Percentiles rank a stretch among this genome's conserved stretches.
Conservation (phyloP, 2,113 vertebrate genomes). For the Plectropomus leopardus region DNA sequence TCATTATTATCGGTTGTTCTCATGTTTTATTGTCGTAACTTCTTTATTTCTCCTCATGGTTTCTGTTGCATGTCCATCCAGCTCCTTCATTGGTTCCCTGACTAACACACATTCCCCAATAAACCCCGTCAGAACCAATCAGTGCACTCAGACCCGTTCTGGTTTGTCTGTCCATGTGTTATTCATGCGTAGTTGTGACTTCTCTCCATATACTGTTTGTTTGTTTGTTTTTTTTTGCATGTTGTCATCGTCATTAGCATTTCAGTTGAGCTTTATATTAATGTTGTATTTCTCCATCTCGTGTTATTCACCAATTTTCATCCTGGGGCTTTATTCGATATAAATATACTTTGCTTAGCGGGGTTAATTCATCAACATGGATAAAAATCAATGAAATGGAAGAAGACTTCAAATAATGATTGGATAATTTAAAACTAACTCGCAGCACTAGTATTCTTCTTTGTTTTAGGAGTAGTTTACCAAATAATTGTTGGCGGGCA, state of each 20-base stretch:
- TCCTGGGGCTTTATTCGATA: slow-evolving; percentile 27
- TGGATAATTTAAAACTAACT: not conserved
- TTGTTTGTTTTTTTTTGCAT: slow-evolving; percentile 80
- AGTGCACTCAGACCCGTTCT: slow-evolving; percentile 8
- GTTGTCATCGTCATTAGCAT: slow-evolving; percentile 81
- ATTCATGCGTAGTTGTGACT: slow-evolving; percentile 53
- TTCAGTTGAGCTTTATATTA: slow-evolving; percentile 38
- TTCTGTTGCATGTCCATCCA: slow-evolving; percentile 42
- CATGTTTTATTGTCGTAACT: slow-evolving; percentile 1
- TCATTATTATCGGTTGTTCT: not conserved
- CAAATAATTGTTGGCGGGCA: no score
- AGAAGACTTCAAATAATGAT: not conserved
- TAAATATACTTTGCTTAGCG: not conserved
- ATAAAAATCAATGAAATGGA: not conserved
- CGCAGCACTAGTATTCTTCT: no score
- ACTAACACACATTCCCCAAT: slow-evolving; percentile 72
- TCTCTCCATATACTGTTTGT: slow-evolving; percentile 73
- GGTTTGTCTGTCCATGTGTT: slow-evolving; percentile 40
- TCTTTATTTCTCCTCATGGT: slow-evolving; percentile 19
- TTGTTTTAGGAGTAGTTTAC: no score
- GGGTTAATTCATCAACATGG: not conserved
- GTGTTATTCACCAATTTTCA: slow-evolving; percentile 38
- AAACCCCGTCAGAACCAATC: slow-evolving; percentile 63
- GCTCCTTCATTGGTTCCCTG: slow-evolving; percentile 18
- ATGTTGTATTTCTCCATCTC: slow-evolving; percentile 37